Evolutionary conservation across 2,113 vertebrate genomes (phyloP).

Genomic region (Scolopax mira): DNA sequence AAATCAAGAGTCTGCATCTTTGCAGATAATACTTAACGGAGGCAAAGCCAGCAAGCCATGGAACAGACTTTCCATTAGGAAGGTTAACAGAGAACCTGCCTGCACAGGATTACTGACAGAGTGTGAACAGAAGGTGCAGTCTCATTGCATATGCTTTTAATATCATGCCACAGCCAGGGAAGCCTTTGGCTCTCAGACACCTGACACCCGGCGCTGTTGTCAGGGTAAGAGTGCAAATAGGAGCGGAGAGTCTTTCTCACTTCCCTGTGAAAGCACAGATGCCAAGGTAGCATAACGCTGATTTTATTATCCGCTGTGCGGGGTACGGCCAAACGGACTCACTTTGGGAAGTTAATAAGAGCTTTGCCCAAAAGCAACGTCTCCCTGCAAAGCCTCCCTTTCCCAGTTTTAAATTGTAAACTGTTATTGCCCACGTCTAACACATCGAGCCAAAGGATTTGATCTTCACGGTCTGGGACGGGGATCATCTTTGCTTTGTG

Average conservation of each 20-base stretch:
- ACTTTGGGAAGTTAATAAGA: rapidly evolving
- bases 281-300: background rate
- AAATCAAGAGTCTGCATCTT: constrained; percentile 55
- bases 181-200: constrained; percentile 18
- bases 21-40: constrained; percentile 49
- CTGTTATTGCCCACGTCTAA: background rate
- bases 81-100: constrained; percentile 58
- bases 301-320: background rate
- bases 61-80: constrained; percentile 24
- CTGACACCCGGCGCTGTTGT: background rate
- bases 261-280: background rate
- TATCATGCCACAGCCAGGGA: background rate
- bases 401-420: background rate
- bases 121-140: constrained; percentile 34
- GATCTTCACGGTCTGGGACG: background rate
- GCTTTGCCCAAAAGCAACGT: background rate
- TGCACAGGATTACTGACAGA: background rate
- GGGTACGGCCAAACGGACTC: background rate
- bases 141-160: constrained; percentile 62
- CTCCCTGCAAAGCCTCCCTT: background rate
- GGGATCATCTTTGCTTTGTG: background rate
- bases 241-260: background rate
- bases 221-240: background rate
- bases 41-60: background rate
- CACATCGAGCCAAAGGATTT: background rate